A percentile compares a stretch with the other conserved stretches of the same genome.
phyloP scores from a whole-genome alignment of 2,888 invertebrate genomes.

The Monopis laevigella region DNA sequence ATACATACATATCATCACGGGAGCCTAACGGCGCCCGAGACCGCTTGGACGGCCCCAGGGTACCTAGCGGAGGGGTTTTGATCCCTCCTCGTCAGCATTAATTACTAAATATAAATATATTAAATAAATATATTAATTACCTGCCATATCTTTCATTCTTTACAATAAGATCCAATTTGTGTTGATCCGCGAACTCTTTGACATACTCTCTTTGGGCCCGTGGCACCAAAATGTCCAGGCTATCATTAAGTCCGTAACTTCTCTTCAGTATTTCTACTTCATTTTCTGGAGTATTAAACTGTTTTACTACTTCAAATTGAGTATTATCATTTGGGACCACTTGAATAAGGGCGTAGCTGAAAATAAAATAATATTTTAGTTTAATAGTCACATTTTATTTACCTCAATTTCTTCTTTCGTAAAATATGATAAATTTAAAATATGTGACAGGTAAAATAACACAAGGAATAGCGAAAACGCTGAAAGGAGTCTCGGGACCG shows the following conservation, averaged over 20 bases:
- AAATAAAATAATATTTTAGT: no score
- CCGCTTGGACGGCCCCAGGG: no score
- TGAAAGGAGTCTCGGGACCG: no score
- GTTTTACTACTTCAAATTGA: constrained; percentile 28
- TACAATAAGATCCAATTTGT: constrained; percentile 27
- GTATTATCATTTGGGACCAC: constrained; percentile 28
- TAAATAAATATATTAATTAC: constrained; percentile 25
- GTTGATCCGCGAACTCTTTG: constrained; percentile 27
- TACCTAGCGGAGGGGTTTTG: no score
- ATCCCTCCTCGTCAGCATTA: no score
- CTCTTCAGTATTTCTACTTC: constrained; percentile 38
- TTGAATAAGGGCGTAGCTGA: constrained; percentile 40
- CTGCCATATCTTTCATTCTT: constrained; percentile 42
- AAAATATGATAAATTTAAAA: no score
- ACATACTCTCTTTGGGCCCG: constrained; percentile 25
- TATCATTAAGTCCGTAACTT: constrained; percentile 41
- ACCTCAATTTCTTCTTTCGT: no score
- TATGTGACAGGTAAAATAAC: no score
- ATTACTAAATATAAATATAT: not conserved
- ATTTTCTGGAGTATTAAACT: constrained; percentile 30
- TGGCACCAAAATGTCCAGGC: constrained; percentile 43
- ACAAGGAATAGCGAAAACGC: no score
- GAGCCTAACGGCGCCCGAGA: no score
- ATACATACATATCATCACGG: no score
- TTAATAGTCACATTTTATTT: no score